These are phyloP conservation scores for Silurus aristotelis DNA, from an alignment of 2,797 vertebrate species.

Conservation along the genomic window DNA sequence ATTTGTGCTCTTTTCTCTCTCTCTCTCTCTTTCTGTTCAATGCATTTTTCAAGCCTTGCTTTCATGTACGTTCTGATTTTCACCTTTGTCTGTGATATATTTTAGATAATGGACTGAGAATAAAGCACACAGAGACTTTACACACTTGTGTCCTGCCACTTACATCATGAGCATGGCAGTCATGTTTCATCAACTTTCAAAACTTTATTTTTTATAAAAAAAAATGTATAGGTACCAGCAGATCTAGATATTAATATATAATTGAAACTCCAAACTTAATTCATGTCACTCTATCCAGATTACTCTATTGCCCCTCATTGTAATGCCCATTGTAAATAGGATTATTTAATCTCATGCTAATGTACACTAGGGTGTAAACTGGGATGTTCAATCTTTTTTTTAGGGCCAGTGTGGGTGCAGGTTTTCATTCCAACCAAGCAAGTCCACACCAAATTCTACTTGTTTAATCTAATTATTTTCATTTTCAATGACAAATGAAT, in stretches of 20 bases:
- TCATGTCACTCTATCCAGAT: neutral
- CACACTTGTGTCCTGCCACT: neutral
- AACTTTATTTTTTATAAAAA: neutral
- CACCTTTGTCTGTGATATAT: neutral
- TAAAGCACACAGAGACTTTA: neutral
- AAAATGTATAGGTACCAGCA: neutral
- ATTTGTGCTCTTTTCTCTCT: constrained; percentile 31
- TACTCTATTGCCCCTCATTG: neutral
- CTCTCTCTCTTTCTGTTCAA: neutral
- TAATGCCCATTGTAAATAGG: neutral
- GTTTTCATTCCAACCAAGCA: no score
- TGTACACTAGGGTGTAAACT: neutral
- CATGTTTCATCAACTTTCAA: neutral
- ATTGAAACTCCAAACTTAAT: no score
- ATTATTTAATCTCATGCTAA: neutral
- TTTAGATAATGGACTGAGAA: neutral
- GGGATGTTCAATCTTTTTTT: no score
- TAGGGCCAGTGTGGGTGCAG: no score
- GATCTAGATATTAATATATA: neutral
- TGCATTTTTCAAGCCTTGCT: neutral
- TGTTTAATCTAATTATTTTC: no score
- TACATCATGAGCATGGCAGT: neutral
- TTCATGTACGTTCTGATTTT: neutral
- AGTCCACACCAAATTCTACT: no score
- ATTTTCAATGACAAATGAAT: no score